A percentile compares a stretch with the other conserved stretches of the same genome.
Conservation (phyloP, 2,797 vertebrate species). For the Streptopelia turtur region DNA sequence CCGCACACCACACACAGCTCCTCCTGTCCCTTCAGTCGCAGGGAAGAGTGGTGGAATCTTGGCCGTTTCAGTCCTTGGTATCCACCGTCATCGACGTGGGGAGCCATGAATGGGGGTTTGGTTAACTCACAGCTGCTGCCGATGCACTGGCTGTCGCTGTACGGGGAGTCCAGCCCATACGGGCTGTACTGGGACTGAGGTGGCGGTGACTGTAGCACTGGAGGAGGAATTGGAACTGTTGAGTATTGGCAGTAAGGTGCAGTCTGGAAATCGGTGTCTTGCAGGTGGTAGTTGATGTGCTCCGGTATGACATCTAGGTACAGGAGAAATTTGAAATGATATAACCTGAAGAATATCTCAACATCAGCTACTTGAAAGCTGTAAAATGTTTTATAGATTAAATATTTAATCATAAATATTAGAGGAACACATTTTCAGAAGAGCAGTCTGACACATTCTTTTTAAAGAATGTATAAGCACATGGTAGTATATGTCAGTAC, state of each 20-base stretch:
- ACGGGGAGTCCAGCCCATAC: slow-evolving; percentile 81
- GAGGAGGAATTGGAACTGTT: slow-evolving; percentile 79
- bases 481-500: not conserved
- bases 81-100: slow-evolving; percentile 45
- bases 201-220: slow-evolving; percentile 78
- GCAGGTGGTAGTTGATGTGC: slow-evolving; percentile 86
- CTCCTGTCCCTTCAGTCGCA: slow-evolving; percentile 84
- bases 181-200: slow-evolving; percentile 81
- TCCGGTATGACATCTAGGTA: slow-evolving; percentile 88
- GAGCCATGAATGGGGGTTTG: slow-evolving; percentile 56
- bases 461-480: not conserved
- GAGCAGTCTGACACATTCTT: not conserved
- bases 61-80: slow-evolving; percentile 81
- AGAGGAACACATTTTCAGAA: not conserved
- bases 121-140: slow-evolving; percentile 79
- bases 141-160: slow-evolving; percentile 63
- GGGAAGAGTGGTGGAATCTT: slow-evolving; percentile 77
- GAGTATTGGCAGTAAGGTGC: slow-evolving; percentile 86
- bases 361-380: not conserved
- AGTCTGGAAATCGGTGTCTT: slow-evolving; percentile 87
- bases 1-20: slow-evolving; percentile 95
- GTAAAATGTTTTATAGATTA: not conserved
- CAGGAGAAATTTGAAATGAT: not conserved
- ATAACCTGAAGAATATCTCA: not conserved
- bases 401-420: not conserved